Percentiles rank a stretch among this genome's conserved stretches.
phyloP scores from a whole-genome alignment of 2,113 vertebrate genomes.

The Menura novaehollandiae region DNA sequence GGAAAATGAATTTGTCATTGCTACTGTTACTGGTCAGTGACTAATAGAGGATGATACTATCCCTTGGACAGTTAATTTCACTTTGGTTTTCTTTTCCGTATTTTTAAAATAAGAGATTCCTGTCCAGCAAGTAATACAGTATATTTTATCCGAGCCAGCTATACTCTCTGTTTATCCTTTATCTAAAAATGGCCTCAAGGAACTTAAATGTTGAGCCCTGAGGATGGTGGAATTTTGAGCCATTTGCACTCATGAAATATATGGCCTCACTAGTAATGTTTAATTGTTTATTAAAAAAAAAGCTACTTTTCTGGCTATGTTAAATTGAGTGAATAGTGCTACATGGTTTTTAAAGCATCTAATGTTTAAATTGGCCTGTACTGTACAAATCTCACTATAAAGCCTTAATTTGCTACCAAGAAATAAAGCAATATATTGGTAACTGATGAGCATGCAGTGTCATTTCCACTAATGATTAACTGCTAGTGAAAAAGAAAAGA shows the following conservation, averaged over 20 bases:
- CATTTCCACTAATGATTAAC: not conserved
- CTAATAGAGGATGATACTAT: not conserved
- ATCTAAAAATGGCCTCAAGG: not conserved
- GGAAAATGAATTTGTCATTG: not conserved
- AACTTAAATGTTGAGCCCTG: slow-evolving; percentile 11
- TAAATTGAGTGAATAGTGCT: slow-evolving; percentile 64
- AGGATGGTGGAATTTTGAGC: slow-evolving; percentile 50
- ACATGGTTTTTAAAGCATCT: slow-evolving; percentile 63
- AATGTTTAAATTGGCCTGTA: slow-evolving; percentile 75
- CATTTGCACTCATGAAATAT: slow-evolving; percentile 53
- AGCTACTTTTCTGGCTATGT: slow-evolving; percentile 67
- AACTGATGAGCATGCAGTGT: not conserved
- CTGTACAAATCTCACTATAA: slow-evolving; percentile 77
- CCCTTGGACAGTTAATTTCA: not conserved
- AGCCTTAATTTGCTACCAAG: slow-evolving; percentile 81
- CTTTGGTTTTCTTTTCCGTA: slow-evolving; percentile 6
- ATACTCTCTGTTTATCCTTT: not conserved
- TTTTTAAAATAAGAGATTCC: not conserved
- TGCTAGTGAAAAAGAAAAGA: not conserved
- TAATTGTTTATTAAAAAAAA: slow-evolving; percentile 49
- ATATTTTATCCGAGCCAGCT: not conserved
- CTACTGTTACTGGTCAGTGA: not conserved
- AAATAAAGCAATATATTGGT: slow-evolving; percentile 82
- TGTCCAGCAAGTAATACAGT: not conserved
- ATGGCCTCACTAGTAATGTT: slow-evolving; percentile 56